Evolutionary conservation across 2,888 invertebrate species (phyloP).

Genomic region (Caenorhabditis angaria): DNA sequence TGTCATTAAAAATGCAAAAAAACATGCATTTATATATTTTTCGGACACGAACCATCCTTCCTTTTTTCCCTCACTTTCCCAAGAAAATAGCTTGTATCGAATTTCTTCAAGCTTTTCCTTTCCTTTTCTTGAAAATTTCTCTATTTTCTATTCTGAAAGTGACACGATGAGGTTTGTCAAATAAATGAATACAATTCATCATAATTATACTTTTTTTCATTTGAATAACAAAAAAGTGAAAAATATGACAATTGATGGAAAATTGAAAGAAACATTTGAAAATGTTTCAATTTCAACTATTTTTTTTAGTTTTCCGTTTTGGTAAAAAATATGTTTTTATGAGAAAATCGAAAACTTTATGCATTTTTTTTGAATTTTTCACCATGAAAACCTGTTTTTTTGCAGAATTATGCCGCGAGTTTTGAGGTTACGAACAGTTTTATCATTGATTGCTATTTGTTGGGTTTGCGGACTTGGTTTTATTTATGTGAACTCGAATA

Average conservation of each 20-base stretch:
- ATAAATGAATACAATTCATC: slow-evolving; percentile 1
- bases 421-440: slow-evolving; percentile 25
- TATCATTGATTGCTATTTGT: slow-evolving; percentile 17
- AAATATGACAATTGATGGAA: too few relatives aligned
- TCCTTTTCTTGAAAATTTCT: not conserved
- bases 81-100: slow-evolving; percentile 5
- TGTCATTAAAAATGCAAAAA: too few relatives aligned
- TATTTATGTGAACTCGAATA: slow-evolving; percentile 23
- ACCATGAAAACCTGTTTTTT: too few relatives aligned
- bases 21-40: too few relatives aligned
- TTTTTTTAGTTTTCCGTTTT: too few relatives aligned
- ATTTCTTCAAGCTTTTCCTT: not conserved
- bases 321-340: too few relatives aligned
- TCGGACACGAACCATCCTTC: slow-evolving; percentile 3
- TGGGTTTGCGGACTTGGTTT: slow-evolving; percentile 33
- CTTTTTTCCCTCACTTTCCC: slow-evolving; percentile 4
- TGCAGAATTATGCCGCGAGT: slow-evolving; percentile 25
- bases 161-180: too few relatives aligned
- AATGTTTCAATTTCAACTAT: slow-evolving; percentile 1
- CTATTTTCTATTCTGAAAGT: not conserved
- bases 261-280: not conserved
- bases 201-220: not conserved
- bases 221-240: too few relatives aligned
- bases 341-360: too few relatives aligned
- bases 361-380: too few relatives aligned